phyloP scores from a whole-genome alignment of 2,888 invertebrate genomes.

The Pristionchus arcanus region DNA sequence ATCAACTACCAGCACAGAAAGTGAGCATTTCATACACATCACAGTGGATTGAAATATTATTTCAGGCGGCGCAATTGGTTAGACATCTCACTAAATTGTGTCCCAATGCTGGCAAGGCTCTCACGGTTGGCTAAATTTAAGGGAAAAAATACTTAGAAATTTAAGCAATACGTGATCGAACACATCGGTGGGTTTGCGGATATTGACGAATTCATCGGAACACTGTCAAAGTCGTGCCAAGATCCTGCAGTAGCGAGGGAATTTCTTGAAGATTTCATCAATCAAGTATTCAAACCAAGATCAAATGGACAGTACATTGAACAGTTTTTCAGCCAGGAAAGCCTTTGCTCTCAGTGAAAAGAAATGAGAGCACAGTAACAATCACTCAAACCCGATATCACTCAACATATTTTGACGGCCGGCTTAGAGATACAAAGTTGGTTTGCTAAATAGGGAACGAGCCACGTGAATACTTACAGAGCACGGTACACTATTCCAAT shows the following conservation, averaged over 20 bases:
- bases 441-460: no score
- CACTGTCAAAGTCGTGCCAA: not conserved
- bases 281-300: not conserved
- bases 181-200: not conserved
- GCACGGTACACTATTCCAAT: not conserved
- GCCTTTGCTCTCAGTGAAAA: not conserved
- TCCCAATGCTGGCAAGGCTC: not conserved
- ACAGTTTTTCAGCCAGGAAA: not conserved
- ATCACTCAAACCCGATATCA: conserved; percentile 3
- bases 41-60: not conserved
- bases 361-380: not conserved
- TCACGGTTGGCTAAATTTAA: not conserved
- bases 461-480: not conserved
- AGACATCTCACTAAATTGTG: not conserved
- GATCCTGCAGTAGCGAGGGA: not conserved
- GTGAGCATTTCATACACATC: not conserved
- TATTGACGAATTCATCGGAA: not conserved
- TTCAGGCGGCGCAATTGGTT: not conserved
- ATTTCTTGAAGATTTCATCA: not conserved
- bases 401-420: not conserved
- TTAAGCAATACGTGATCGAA: not conserved
- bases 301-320: not conserved
- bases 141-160: not conserved
- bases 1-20: not conserved
- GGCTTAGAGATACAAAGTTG: not conserved